Conservation (phyloP, 2,888 invertebrate species). For the Harmothoe impar region DNA sequence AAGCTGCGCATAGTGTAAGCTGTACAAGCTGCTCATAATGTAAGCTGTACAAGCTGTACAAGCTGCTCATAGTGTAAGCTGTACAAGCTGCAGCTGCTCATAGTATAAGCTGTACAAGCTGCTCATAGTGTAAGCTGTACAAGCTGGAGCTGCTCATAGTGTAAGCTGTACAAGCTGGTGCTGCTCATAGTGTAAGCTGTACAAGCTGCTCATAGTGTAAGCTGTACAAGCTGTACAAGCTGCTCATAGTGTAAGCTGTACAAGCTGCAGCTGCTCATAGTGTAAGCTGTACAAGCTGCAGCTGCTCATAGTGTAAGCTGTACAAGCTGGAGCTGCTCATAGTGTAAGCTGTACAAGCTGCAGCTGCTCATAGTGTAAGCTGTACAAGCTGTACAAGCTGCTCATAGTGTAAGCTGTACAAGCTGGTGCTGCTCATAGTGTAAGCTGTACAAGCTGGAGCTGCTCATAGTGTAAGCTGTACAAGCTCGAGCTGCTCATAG, state of each 20-base stretch:
- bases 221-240: conserved; percentile 69
- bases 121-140: too few relatives aligned
- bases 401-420: conserved; percentile 6
- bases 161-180: background rate
- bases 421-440: conserved; percentile 27
- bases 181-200: background rate
- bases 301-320: conserved; percentile 55
- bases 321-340: background rate
- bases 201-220: conserved; percentile 5
- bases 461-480: conserved; percentile 65
- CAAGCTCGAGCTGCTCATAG: too few relatives aligned
- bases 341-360: conserved; percentile 61
- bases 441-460: conserved; percentile 70
- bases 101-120: too few relatives aligned
- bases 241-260: too few relatives aligned
- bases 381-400: conserved; percentile 67
- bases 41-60: conserved; percentile 67
- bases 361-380: background rate
- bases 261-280: too few relatives aligned
- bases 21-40: conserved; percentile 17
- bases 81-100: conserved; percentile 70
- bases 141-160: conserved; percentile 69
- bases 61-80: background rate
- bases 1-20: background rate
- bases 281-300: too few relatives aligned